A percentile compares a stretch with the other conserved stretches of the same genome.
phyloP scores from a whole-genome alignment of 2,888 invertebrate genomes.

The Maniola hyperantus region DNA sequence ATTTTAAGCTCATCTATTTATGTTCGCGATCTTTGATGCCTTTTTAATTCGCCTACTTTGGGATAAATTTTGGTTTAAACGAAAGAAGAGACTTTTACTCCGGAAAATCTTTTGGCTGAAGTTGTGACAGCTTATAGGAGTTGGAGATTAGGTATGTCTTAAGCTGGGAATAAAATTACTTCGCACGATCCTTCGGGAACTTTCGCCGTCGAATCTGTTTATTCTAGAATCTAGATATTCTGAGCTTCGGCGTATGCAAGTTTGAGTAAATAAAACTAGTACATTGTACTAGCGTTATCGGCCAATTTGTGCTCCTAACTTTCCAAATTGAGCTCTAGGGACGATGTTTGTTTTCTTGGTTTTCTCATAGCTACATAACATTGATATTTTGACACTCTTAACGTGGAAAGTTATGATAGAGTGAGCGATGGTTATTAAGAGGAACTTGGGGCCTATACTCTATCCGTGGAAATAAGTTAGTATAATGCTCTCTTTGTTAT shows the following conservation, averaged over 20 bases:
- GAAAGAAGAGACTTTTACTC: constrained; percentile 17
- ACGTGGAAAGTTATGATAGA: too few relatives aligned
- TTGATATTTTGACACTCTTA: neutral
- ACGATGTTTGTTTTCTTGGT: neutral
- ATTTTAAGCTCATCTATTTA: constrained; percentile 81
- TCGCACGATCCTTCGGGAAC: neutral
- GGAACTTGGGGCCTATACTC: too few relatives aligned
- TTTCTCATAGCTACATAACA: neutral
- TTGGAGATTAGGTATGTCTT: constrained; percentile 10
- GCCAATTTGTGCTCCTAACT: neutral
- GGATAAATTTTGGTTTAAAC: constrained; percentile 16
- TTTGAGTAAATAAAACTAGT: neutral
- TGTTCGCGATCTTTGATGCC: constrained; percentile 75
- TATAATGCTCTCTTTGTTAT: too few relatives aligned
- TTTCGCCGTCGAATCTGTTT: constrained; percentile 3
- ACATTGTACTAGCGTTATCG: neutral
- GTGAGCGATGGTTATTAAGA: too few relatives aligned
- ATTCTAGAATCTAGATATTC: neutral
- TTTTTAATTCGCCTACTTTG: constrained; percentile 59
- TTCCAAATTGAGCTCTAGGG: neutral
- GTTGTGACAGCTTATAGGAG: constrained; percentile 13
- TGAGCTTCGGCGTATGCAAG: neutral
- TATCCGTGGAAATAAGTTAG: too few relatives aligned
- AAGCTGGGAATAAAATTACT: constrained; percentile 14
- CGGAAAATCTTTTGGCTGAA: constrained; percentile 9